Conservation (phyloP, 1,140 invertebrate species). For the silkworm (Bombyx mori) region ASM3026992v2 NC_085116.1:8596001-8596500, state of each 20-base stretch:
- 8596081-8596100: constrained; percentile 88
- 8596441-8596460: no score
- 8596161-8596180: constrained; percentile 81
- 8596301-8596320: constrained; percentile 89
- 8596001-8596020: no score
- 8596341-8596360: constrained; percentile 87
- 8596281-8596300: constrained; percentile 84
- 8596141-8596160: constrained; percentile 85
- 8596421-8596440: no score
- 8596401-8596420: no score
- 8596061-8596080: constrained; percentile 73
- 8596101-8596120: constrained; percentile 83
- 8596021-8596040: no score
- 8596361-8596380: constrained; percentile 74
- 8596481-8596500: no score
- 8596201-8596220: constrained; percentile 82
- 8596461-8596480: no score
- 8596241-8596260: constrained; percentile 86
- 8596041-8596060: constrained; percentile 2
- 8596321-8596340: constrained; percentile 78
- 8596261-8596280: constrained; percentile 85
- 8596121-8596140: constrained; percentile 78
- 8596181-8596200: constrained; percentile 85
- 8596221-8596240: constrained; percentile 84
- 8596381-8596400: no score